Evolutionary conservation across 2,113 vertebrate genomes (phyloP).

Genomic region (Ifrita kowaldi): DNA sequence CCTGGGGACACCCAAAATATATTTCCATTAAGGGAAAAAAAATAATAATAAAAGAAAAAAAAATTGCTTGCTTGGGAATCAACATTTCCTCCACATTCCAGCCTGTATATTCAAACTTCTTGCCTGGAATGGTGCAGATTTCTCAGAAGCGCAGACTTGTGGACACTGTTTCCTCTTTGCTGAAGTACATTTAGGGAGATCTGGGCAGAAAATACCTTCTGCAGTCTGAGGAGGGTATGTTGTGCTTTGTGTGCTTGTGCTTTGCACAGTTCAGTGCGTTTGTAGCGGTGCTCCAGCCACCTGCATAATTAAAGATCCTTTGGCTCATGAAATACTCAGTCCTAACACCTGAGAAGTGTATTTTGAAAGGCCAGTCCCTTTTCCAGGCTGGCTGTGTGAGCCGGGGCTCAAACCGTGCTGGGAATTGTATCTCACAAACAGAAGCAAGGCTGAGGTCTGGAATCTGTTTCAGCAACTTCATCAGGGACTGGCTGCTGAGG

Average conservation of each 20-base stretch:
- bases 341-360: not conserved
- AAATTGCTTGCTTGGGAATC: not conserved
- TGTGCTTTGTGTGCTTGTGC: not conserved
- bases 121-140: not conserved
- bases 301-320: not conserved
- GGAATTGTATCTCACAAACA: not conserved
- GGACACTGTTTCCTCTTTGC: not conserved
- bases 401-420: not conserved
- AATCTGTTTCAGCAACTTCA: not conserved
- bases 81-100: constrained; percentile 17
- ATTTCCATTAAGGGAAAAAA: not conserved
- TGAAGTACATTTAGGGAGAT: not conserved
- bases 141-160: not conserved
- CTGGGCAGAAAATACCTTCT: not conserved
- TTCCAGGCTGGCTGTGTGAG: not conserved
- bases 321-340: not conserved
- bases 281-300: not conserved
- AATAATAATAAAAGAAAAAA: not conserved
- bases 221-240: not conserved
- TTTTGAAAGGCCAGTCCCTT: not conserved
- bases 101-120: not conserved
- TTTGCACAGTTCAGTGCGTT: not conserved
- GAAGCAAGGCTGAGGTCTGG: not conserved
- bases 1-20: not conserved
- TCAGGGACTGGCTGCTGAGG: not conserved